Evolutionary conservation across 2,113 vertebrate genomes (phyloP).

Genomic region (Choloepus hoffmanni): DNA sequence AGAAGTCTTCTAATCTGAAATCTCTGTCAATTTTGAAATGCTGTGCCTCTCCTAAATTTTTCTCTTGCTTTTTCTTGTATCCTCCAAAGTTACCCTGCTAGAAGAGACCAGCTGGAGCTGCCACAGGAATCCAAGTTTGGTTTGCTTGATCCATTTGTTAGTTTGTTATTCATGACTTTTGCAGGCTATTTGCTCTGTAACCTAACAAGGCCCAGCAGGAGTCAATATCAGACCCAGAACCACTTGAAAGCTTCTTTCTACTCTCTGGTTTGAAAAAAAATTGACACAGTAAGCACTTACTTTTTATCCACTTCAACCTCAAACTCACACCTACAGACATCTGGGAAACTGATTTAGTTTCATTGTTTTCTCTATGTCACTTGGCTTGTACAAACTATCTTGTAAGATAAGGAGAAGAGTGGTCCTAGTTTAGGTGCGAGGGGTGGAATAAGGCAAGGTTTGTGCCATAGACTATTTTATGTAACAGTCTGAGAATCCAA

Average conservation of each 20-base stretch:
- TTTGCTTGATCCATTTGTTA: constrained; percentile 77
- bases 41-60: constrained; percentile 68
- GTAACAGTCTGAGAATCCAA: neutral
- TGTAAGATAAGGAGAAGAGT: neutral
- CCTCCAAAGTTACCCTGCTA: constrained; percentile 71
- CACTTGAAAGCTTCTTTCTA: constrained; percentile 71
- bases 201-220: constrained; percentile 78
- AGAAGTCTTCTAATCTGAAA: constrained; percentile 70
- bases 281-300: constrained; percentile 31
- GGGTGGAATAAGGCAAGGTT: constrained; percentile 19
- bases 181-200: constrained; percentile 70
- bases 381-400: neutral
- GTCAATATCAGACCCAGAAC: constrained; percentile 72
- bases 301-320: neutral
- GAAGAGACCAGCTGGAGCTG: constrained; percentile 67
- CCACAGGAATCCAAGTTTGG: constrained; percentile 68
- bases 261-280: constrained; percentile 48
- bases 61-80: constrained; percentile 72
- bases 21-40: constrained; percentile 79
- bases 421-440: neutral
- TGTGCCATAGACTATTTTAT: constrained; percentile 48
- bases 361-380: constrained; percentile 42
- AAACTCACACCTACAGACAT: constrained; percentile 18
- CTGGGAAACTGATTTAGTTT: neutral
- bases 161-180: constrained; percentile 82